These are phyloP conservation scores for Campylomormyrus numenius DNA, from an alignment of 2,113 vertebrate species.

Conservation along the genomic window DNA sequence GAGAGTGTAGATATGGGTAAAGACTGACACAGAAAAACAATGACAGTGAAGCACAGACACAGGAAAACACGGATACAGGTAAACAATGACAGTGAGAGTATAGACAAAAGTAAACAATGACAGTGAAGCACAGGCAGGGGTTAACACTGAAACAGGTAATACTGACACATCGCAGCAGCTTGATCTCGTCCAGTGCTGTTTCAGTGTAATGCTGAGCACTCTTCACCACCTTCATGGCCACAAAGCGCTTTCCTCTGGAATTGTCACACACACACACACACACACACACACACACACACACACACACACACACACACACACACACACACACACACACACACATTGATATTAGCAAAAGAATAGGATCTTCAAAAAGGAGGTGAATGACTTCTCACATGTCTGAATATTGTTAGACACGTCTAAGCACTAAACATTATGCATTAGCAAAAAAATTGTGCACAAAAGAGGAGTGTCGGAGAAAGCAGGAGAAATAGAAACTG, in stretches of 20 bases:
- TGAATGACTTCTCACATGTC: neutral
- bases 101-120: neutral
- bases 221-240: slow-evolving; percentile 80
- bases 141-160: neutral
- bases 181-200: slow-evolving; percentile 81
- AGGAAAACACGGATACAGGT: neutral
- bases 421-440: neutral
- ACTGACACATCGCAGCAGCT: slow-evolving; percentile 69
- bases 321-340: neutral
- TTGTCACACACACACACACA: neutral
- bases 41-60: neutral
- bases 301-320: neutral
- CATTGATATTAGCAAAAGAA: neutral
- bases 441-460: neutral
- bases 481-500: neutral
- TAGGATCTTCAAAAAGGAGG: neutral
- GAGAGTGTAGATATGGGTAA: neutral
- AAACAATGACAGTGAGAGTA: neutral
- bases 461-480: neutral
- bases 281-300: neutral
- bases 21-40: neutral
- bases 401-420: neutral
- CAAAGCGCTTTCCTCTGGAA: slow-evolving; percentile 49
- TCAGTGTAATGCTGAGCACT: slow-evolving; percentile 76
- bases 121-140: neutral